phyloP scores from a whole-genome alignment of 92 coral and sea anemone species.

The Parazoanthus swiftii region DNA sequence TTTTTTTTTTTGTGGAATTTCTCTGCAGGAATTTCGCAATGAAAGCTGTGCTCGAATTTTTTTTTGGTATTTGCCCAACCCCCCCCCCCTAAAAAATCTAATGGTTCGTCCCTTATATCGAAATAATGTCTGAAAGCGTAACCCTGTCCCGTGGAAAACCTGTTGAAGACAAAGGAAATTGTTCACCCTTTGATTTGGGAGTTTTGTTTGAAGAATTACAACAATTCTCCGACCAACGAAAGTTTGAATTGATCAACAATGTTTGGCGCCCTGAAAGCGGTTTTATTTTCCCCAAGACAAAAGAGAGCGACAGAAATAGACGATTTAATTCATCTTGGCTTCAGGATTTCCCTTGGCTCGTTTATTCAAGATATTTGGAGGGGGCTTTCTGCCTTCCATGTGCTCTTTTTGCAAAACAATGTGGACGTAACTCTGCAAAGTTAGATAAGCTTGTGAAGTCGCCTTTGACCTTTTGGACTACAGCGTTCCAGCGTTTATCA shows the following conservation, averaged over 20 bases:
- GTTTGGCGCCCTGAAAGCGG: constrained; percentile 49
- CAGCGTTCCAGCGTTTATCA: constrained; percentile 49
- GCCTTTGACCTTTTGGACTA: constrained; percentile 59
- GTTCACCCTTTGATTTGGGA: constrained; percentile 34
- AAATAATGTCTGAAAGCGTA: constrained; percentile 53
- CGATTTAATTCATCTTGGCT: constrained; percentile 45
- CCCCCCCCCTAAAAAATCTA: too few species aligned
- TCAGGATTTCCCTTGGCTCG: constrained; percentile 47
- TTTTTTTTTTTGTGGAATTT: too few species aligned
- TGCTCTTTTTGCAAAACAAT: constrained; percentile 41
- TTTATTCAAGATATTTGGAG: constrained; percentile 45
- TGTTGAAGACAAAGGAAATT: constrained; percentile 30
- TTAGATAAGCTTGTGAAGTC: constrained; percentile 59
- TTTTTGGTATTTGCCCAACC: too few species aligned
- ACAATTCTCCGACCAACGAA: constrained; percentile 34
- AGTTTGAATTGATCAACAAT: constrained; percentile 48
- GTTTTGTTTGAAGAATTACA: constrained; percentile 24
- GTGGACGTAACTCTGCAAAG: constrained; percentile 39
- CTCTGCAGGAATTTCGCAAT: too few species aligned
- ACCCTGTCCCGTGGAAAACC: constrained; percentile 41
- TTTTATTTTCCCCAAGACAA: constrained; percentile 43
- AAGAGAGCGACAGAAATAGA: constrained; percentile 46
- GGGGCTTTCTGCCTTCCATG: constrained; percentile 57
- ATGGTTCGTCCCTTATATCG: constrained; percentile 18
- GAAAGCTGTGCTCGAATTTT: too few species aligned